phyloP scores from a whole-genome alignment of 2,888 invertebrate genomes.

The Caenorhabditis drosophilae region DNA sequence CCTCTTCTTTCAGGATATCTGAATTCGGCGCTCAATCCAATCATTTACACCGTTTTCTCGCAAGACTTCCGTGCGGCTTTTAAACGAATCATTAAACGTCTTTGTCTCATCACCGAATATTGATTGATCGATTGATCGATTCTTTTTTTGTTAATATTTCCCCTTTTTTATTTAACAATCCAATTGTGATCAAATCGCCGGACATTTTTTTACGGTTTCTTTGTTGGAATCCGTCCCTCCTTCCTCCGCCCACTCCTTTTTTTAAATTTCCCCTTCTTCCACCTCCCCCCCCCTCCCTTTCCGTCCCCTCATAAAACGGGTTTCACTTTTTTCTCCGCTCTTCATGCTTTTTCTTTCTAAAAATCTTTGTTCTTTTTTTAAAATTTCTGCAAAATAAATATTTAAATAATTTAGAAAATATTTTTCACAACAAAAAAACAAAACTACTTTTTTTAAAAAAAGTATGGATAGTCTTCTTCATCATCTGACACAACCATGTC shows the following conservation, averaged over 20 bases:
- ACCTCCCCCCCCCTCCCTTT: neutral
- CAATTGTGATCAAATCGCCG: neutral
- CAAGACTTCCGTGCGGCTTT: constrained; percentile 68
- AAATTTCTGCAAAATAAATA: no score
- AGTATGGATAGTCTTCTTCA: no score
- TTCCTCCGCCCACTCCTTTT: neutral
- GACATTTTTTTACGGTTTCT: neutral
- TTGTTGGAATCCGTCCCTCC: neutral
- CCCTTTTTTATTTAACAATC: neutral
- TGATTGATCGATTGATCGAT: constrained; percentile 6
- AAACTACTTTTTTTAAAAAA: no score
- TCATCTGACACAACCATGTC: no score
- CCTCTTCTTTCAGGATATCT: constrained; percentile 65
- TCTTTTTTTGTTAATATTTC: neutral
- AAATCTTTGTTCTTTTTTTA: no score
- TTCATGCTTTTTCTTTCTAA: no score
- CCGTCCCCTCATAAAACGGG: no score
- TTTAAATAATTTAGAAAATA: no score
- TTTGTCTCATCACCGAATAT: constrained; percentile 55
- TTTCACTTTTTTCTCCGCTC: no score
- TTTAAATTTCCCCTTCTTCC: neutral
- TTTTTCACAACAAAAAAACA: no score
- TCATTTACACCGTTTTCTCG: constrained; percentile 69
- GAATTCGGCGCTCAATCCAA: constrained; percentile 69
- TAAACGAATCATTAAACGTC: constrained; percentile 64